Evolutionary conservation across 2,888 invertebrate genomes (phyloP), one percentile per base, ranked within the genome.

Genomic region (Coenonympha arcania): DNA sequence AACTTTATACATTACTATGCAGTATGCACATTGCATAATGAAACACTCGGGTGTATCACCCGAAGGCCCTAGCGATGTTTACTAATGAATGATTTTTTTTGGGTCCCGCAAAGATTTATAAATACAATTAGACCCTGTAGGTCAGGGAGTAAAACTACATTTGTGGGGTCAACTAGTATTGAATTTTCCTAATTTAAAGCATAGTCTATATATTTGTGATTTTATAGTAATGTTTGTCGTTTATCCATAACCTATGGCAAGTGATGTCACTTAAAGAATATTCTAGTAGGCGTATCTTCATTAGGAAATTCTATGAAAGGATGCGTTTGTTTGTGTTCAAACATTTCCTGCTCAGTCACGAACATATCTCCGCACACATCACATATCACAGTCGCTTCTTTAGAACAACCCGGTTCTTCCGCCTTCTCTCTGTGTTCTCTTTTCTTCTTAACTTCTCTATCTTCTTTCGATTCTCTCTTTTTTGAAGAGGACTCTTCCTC

Each of bases 291-390:
- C 16, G 71, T 82, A 61, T 85, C 85, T 16, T 86, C 87, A 47
- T 81, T 84, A 1, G 85, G 80, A 43, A 87, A 83, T 55, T 83
- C 84, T 41, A 87, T 85, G 52, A 87, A 87, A 0, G 87, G 87
- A 48, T 87, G 87, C 0, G 78, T 82, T 40, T 76, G 71, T 65
- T 87, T 84, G 49, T 87, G 87, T 58, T 76, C 74, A 30, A 75
- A 59, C 87, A 87, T 87, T 24, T 64, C 64, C 43, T 59, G 61
- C 52, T 81, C 78, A 53, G 66, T 73, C 0, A 66, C 41, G 54
- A 85, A 87, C 39, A 61, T 71, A n/a, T 82, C 80, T 11, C 81
- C 82, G 41, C 87, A 87, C 19, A 87, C 75, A 56, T 86, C 85
- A 68, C 87, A 87, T 4, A 71, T 60, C 9, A 70, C 66, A 44